phyloP scores from a whole-genome alignment of 2,888 invertebrate genomes.

The Macrophya annulata region DNA sequence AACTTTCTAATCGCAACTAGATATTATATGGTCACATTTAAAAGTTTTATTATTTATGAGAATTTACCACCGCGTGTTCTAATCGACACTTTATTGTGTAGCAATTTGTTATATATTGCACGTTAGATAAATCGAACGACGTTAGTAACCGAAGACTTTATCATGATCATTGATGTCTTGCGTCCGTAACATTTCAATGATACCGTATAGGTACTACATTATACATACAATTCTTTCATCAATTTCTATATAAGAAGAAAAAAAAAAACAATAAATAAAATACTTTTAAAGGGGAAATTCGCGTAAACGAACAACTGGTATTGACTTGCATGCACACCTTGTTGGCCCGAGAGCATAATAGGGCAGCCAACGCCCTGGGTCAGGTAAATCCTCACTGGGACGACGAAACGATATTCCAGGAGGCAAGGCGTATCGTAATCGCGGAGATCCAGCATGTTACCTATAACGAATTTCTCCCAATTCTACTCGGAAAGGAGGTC shows the following conservation, averaged over 20 bases:
- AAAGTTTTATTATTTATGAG: slow-evolving; percentile 22
- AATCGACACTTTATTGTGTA: not conserved
- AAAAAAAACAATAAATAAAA: too few species aligned
- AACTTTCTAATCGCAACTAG: slow-evolving; percentile 40
- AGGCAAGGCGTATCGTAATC: slow-evolving; percentile 91
- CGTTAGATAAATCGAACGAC: not conserved
- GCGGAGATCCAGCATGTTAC: slow-evolving; percentile 95
- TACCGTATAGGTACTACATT: not conserved
- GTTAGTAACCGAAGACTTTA: not conserved
- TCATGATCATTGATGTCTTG: not conserved
- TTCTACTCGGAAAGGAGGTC: slow-evolving; percentile 93
- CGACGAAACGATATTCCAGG: slow-evolving; percentile 95
- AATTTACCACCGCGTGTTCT: not conserved
- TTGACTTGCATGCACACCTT: slow-evolving; percentile 95
- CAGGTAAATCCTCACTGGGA: slow-evolving; percentile 96
- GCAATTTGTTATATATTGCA: not conserved
- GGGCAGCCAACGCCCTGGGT: slow-evolving; percentile 88
- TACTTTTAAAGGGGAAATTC: slow-evolving; percentile 87
- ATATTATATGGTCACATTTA: not conserved
- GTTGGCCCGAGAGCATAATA: slow-evolving; percentile 95
- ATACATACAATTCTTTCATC: not conserved
- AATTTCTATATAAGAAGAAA: too few species aligned
- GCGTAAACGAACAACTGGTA: slow-evolving; percentile 95
- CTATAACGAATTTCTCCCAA: slow-evolving; percentile 94
- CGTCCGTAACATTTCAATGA: not conserved